Evolutionary conservation across 2,888 invertebrate genomes (phyloP).

Genomic region (Hyppa rectilinea): DNA sequence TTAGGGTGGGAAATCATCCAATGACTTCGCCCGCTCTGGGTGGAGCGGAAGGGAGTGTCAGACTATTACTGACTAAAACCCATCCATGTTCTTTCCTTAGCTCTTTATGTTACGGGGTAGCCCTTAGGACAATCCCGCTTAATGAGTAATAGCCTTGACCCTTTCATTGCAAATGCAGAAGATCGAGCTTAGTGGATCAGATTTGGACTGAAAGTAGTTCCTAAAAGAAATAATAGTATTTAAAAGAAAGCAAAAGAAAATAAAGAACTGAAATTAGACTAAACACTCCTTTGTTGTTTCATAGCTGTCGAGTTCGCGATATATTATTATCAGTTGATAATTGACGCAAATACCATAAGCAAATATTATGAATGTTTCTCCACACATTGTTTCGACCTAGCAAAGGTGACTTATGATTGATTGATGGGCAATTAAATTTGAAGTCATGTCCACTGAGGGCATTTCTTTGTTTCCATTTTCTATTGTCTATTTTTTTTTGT

Average conservation of each 20-base stretch:
- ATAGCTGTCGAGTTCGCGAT: slow-evolving; percentile 14
- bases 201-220: not conserved
- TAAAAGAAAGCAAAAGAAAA: not conserved
- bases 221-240: not conserved
- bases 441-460: slow-evolving; percentile 1
- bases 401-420: slow-evolving; percentile 53
- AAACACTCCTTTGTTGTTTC: slow-evolving; percentile 1
- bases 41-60: too few species aligned
- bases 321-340: slow-evolving; percentile 47
- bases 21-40: too few species aligned
- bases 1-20: too few species aligned
- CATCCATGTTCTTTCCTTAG: too few species aligned
- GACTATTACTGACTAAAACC: too few species aligned
- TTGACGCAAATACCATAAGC: slow-evolving; percentile 35
- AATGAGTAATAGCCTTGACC: not conserved
- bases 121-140: too few species aligned
- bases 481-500: slow-evolving; percentile 7
- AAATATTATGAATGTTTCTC: slow-evolving; percentile 25
- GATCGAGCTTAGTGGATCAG: not conserved
- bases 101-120: too few species aligned
- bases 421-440: slow-evolving; percentile 28
- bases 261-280: not conserved
- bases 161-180: not conserved
- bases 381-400: slow-evolving; percentile 36
- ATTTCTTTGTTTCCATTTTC: slow-evolving; percentile 26